A percentile compares a stretch with the other conserved stretches of the same genome.
phyloP scores from a whole-genome alignment of 2,888 invertebrate genomes.

The Heteromurus nitidus region DNA sequence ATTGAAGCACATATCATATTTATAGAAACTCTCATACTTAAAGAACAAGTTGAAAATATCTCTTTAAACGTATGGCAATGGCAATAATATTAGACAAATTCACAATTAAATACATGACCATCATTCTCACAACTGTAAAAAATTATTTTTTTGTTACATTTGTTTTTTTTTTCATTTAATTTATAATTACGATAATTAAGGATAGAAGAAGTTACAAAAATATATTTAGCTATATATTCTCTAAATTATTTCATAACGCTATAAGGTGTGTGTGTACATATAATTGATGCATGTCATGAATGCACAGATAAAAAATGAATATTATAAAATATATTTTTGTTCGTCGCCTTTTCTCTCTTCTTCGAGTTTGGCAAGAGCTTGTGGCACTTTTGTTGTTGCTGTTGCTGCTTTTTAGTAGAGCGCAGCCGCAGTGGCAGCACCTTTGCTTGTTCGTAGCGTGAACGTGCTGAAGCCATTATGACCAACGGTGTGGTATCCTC shows the following conservation, averaged over 20 bases:
- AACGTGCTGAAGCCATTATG: slow-evolving; percentile 70
- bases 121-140: not conserved
- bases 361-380: too few relatives aligned
- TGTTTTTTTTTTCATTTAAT: too few relatives aligned
- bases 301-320: too few relatives aligned
- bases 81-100: not conserved
- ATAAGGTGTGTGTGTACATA: not conserved
- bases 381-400: not conserved
- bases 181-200: too few relatives aligned
- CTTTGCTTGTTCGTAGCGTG: slow-evolving; percentile 69
- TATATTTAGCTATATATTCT: too few relatives aligned
- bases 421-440: slow-evolving; percentile 66
- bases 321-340: not conserved
- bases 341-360: not conserved
- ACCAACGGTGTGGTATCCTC: slow-evolving; percentile 63
- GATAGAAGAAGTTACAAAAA: too few relatives aligned
- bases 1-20: too few relatives aligned
- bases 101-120: not conserved
- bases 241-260: too few relatives aligned
- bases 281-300: too few relatives aligned
- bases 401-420: slow-evolving; percentile 62
- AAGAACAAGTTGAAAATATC: too few relatives aligned
- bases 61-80: not conserved
- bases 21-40: too few relatives aligned
- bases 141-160: not conserved